A percentile compares a stretch with the other conserved stretches of the same genome.
Conservation (phyloP, 1,140 invertebrate species). For the Scaptodrosophila lebanonensis region DNA sequence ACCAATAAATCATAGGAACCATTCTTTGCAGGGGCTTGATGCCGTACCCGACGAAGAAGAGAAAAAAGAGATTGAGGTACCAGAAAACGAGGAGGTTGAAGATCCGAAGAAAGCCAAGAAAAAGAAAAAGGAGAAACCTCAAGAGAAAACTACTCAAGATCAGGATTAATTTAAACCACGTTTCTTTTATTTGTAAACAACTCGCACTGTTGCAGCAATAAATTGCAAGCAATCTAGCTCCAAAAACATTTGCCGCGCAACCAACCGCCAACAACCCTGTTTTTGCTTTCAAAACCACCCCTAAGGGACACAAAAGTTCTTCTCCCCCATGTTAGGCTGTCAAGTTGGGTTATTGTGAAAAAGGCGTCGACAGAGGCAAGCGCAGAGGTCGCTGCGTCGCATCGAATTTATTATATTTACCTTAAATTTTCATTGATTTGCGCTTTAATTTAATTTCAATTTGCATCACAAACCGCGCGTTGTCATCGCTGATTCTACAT, state of each 20-base stretch:
- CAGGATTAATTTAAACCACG: too few relatives aligned
- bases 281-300: slow-evolving; percentile 59
- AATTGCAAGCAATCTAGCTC: slow-evolving; percentile 18
- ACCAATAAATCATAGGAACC: too few relatives aligned
- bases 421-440: slow-evolving; percentile 1
- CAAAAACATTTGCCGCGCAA: slow-evolving; percentile 32
- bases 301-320: slow-evolving; percentile 42
- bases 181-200: slow-evolving; percentile 15
- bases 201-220: too few relatives aligned
- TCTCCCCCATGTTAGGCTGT: slow-evolving; percentile 39
- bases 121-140: background rate
- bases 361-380: slow-evolving; percentile 50
- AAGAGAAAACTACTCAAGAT: too few relatives aligned
- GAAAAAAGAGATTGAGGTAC: slow-evolving; percentile 10
- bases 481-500: background rate
- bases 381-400: slow-evolving; percentile 5
- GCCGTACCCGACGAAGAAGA: slow-evolving; percentile 34
- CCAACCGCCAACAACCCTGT: slow-evolving; percentile 49
- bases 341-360: slow-evolving; percentile 65
- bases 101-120: slow-evolving; percentile 16
- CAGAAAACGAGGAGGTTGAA: slow-evolving; percentile 11
- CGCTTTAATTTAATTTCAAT: background rate
- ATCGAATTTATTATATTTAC: background rate
- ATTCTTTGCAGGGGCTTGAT: slow-evolving; percentile 53
- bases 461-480: background rate